These are phyloP conservation scores for Buathra laborator DNA, from an alignment of 2,888 invertebrate genomes.

Conservation along the genomic window DNA sequence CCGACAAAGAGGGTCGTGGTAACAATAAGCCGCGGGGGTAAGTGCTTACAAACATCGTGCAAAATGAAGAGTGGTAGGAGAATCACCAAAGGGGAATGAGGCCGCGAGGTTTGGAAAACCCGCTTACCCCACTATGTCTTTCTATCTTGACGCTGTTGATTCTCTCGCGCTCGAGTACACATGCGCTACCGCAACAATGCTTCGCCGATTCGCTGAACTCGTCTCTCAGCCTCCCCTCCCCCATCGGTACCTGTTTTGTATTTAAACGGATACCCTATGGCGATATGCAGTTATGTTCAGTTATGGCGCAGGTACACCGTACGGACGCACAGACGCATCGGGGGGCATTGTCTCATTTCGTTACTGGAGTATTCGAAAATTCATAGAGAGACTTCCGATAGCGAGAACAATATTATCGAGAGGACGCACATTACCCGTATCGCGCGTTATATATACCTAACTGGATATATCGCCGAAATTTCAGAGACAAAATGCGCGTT, in stretches of 20 bases:
- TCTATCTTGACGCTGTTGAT: slow-evolving; percentile 9
- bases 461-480: not conserved
- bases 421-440: not conserved
- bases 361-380: not conserved
- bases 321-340: not conserved
- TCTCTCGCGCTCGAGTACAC: not conserved
- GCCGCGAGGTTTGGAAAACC: not conserved
- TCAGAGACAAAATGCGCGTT: not conserved
- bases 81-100: not conserved
- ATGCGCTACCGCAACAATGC: not conserved
- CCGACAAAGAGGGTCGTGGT: slow-evolving; percentile 79
- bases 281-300: not conserved
- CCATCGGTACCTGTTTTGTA: slow-evolving; percentile 8
- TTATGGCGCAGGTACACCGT: not conserved
- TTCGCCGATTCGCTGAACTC: slow-evolving; percentile 6
- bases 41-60: slow-evolving; percentile 79
- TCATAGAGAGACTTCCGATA: not conserved
- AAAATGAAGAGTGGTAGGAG: slow-evolving; percentile 64
- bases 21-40: slow-evolving; percentile 80
- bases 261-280: not conserved
- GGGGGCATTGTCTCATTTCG: not conserved
- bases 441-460: not conserved
- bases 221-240: slow-evolving; percentile 2
- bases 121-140: not conserved
- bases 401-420: slow-evolving; percentile 6